Conservation (phyloP, 2,797 vertebrate genomes). For the Molossus molossus region DNA sequence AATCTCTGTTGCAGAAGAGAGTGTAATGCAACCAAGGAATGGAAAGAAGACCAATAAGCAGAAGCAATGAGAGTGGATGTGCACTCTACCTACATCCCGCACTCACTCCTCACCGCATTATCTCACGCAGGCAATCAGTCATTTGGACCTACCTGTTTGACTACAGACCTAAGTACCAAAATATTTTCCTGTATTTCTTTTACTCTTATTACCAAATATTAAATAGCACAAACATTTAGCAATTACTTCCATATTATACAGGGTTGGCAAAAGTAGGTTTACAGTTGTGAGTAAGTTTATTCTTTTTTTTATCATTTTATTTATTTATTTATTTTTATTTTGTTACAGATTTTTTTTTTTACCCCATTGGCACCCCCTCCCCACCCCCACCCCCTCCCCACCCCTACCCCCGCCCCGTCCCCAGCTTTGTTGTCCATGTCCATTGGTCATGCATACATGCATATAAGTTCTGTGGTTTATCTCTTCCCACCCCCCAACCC, state of each 20-base stretch:
- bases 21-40: background rate
- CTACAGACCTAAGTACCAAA: background rate
- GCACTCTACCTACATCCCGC: background rate
- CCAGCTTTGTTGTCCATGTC: no score
- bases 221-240: constrained; percentile 22
- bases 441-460: no score
- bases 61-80: background rate
- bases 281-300: background rate
- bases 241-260: background rate
- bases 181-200: background rate
- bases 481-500: no score
- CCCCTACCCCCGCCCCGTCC: no score
- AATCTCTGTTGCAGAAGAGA: background rate
- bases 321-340: no score
- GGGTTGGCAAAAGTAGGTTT: background rate
- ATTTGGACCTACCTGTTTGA: background rate
- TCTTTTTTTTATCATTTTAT: background rate
- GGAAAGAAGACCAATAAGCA: background rate
- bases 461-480: no score
- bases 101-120: background rate
- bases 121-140: background rate
- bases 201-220: constrained; percentile 23
- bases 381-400: no score
- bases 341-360: no score
- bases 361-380: no score